Evolutionary conservation across 2,888 invertebrate species (phyloP).

Genomic region (Lamellibrachia columna): DNA sequence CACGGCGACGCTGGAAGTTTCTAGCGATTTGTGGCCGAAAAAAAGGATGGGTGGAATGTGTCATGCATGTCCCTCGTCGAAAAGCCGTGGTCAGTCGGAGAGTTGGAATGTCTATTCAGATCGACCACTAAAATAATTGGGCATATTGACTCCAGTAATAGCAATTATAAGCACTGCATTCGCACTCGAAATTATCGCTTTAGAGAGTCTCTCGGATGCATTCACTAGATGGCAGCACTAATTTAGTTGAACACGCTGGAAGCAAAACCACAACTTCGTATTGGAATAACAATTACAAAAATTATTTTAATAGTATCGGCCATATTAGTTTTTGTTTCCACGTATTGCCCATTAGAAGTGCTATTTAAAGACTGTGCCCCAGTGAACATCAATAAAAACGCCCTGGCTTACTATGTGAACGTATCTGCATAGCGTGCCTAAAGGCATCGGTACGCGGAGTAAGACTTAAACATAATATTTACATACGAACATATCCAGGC

Average conservation of each 20-base stretch:
- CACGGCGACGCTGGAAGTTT: no score
- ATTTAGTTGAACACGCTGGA: background rate
- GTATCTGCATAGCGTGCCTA: background rate
- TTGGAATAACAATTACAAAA: no score
- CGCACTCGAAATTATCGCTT: background rate
- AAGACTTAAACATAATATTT: background rate
- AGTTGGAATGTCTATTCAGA: no score
- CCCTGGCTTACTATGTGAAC: background rate
- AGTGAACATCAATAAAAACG: background rate
- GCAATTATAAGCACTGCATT: background rate
- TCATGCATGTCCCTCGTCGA: no score
- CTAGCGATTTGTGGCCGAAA: background rate
- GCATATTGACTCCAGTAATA: no score
- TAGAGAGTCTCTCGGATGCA: background rate
- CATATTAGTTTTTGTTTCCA: no score
- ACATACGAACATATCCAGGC: background rate
- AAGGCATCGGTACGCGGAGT: background rate
- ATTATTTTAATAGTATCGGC: no score
- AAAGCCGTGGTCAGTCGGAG: no score
- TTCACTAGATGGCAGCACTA: background rate
- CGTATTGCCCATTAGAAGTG: no score
- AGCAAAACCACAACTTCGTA: background rate
- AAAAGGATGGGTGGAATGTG: background rate
- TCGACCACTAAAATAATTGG: no score
- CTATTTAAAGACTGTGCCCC: background rate